Evolutionary conservation across 2,113 vertebrate species (phyloP).

Genomic region (cat (Felis catus)): F.catus_Fca126_mat1.0 CM031419.1:166805001-166805500

Average conservation of each 20-base stretch:
- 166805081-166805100: constrained; percentile 18
- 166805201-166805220: not conserved
- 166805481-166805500: too few relatives aligned
- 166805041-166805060: constrained; percentile 11
- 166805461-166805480: too few relatives aligned
- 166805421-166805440: too few relatives aligned
- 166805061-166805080: constrained; percentile 35
- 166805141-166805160: not conserved
- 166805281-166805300: not conserved
- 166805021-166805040: not conserved
- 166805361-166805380: too few relatives aligned
- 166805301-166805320: not conserved
- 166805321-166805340: not conserved
- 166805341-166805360: not conserved
- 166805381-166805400: too few relatives aligned
- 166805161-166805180: constrained; percentile 34
- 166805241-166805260: constrained; percentile 39
- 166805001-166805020: not conserved
- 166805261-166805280: constrained; percentile 15
- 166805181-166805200: not conserved
- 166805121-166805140: not conserved
- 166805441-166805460: too few relatives aligned
- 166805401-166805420: too few relatives aligned
- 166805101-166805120: not conserved
- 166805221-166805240: constrained; percentile 26